Evolutionary conservation across 2,797 vertebrate species (phyloP), one percentile per base, ranked within the genome.

Genomic region (Channa striata): DNA sequence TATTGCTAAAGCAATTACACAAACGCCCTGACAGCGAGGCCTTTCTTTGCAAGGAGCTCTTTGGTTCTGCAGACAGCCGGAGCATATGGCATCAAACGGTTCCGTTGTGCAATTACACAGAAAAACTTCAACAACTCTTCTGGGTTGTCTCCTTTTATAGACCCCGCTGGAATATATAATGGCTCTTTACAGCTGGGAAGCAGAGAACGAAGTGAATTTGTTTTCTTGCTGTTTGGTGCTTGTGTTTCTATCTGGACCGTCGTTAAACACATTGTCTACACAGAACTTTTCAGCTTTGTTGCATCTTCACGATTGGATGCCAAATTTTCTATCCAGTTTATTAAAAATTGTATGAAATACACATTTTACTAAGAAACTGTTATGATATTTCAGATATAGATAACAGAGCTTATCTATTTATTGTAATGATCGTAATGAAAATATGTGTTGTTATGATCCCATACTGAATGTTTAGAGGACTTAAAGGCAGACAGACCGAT

Each of bases 1-100:
- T 57, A 75, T 78, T 71, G 77, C 21, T 9, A 19, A 19, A 10
- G 34, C 72, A 70, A 66, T 72, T 67, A 75, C 56, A 48, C 21
- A 43, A n/a, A 71, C 33, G 12, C 8, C 34, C 12, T 58, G 48
- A 51, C n/a, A 51, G 43, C 71, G 51, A 50, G 48, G 49, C 17
- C 40, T 52, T 33, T 25, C 51, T 56, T 46, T 19, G 47, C 36
- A 59, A 42, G 60, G 21, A 34, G 46, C 30, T 51, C 23, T 30
- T 54, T 57, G 11, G 43, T 11, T 37, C 36, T 20, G 21, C 40
- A 43, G n/a, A 51, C 37, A 50, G 56, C 43, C 52, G 20, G 44
- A 6, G 63, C 50, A 25, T 39, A 8, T 12, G 62, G 14, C 53
- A 39, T 47, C 46, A 39, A 63, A 62, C 23, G 12, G 11, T 57